phyloP scores from a whole-genome alignment of 2,113 vertebrate species.

The Bos indicus region DNA sequence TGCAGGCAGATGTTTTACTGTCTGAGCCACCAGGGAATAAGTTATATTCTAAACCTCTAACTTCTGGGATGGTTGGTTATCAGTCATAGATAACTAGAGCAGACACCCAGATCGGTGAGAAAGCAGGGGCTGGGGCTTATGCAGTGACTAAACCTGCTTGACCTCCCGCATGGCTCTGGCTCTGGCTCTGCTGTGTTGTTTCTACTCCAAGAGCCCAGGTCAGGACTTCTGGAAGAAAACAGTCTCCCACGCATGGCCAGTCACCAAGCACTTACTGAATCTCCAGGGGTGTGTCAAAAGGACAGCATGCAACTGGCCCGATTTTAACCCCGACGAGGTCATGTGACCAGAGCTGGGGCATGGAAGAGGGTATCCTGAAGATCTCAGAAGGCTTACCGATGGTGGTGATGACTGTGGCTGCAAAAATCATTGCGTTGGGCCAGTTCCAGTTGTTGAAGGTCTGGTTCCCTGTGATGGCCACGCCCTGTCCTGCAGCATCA shows the following conservation, averaged over 20 bases:
- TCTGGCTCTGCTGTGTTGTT: not conserved
- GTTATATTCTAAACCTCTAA: not conserved
- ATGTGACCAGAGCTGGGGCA: not conserved
- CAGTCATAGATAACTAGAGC: not conserved
- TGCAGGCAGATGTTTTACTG: not conserved
- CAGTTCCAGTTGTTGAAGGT: conserved; percentile 99
- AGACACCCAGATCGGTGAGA: not conserved
- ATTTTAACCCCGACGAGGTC: not conserved
- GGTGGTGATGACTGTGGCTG: conserved; percentile 97
- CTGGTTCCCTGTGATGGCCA: conserved; percentile 94
- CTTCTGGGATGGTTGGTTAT: not conserved
- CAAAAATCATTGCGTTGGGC: conserved; percentile 98
- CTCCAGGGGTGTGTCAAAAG: not conserved
- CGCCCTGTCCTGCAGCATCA: conserved; percentile 91
- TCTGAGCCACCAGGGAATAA: not conserved
- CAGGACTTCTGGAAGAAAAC: not conserved
- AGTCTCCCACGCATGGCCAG: not conserved
- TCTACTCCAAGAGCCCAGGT: not conserved
- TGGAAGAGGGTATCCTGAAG: not conserved
- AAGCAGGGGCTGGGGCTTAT: not conserved
- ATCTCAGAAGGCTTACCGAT: conserved; percentile 84
- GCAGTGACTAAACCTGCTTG: not conserved
- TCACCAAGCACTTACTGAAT: not conserved
- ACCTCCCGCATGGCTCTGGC: not conserved
- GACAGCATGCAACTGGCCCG: not conserved